Conservation (phyloP, 2,113 vertebrate genomes). For the Pyxicephalus adspersus region DNA sequence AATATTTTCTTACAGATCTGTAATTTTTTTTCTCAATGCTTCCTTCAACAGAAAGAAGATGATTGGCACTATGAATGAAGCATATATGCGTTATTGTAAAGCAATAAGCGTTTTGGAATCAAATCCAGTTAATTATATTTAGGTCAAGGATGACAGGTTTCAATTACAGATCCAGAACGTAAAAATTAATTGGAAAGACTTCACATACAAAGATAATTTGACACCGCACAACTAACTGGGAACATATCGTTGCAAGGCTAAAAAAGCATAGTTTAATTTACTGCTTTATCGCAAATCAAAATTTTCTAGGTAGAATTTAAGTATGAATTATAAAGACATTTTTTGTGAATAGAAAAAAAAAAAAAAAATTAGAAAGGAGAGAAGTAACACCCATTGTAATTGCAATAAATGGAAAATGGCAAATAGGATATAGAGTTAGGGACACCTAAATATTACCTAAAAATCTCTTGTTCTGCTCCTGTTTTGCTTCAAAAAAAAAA, state of each 20-base stretch:
- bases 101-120: conserved; percentile 52
- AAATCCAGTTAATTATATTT: conserved; percentile 58
- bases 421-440: no score
- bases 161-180: conserved; percentile 60
- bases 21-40: conserved; percentile 8
- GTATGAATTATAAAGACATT: conserved; percentile 12
- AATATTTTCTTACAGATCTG: conserved; percentile 38
- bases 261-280: conserved; percentile 41
- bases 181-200: conserved; percentile 58
- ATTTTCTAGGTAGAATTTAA: conserved; percentile 29
- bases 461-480: no score
- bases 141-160: conserved; percentile 57
- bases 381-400: neutral
- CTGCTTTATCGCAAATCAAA: conserved; percentile 41
- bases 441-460: no score
- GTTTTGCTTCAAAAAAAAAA: no score
- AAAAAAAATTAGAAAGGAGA: neutral
- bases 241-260: neutral
- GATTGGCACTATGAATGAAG: conserved; percentile 36
- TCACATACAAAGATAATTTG: conserved; percentile 53
- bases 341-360: neutral
- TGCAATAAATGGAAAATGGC: no score
- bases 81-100: conserved; percentile 46
- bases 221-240: conserved; percentile 31
- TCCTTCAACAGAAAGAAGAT: conserved; percentile 20